Percentiles rank a stretch among this genome's conserved stretches.
These are phyloP conservation scores for Tachysurus vachellii DNA, from an alignment of 2,113 vertebrate genomes.

Conservation along the genomic window DNA sequence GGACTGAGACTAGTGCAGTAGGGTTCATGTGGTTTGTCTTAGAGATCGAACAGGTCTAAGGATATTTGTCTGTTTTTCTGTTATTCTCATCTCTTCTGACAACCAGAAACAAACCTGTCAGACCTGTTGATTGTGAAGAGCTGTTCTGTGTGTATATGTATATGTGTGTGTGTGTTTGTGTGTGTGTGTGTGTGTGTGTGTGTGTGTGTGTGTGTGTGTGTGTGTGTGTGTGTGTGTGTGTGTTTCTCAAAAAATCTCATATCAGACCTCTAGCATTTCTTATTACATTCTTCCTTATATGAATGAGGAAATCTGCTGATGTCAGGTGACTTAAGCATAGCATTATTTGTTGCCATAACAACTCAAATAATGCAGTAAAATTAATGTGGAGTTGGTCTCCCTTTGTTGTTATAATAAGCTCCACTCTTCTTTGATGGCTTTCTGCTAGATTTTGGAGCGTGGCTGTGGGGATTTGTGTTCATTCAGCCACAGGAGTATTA, in stretches of 20 bases:
- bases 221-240: background rate
- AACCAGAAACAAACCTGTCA: slow-evolving; percentile 17
- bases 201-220: background rate
- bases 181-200: background rate
- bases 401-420: background rate
- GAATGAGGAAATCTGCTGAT: background rate
- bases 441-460: background rate
- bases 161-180: background rate
- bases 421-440: background rate
- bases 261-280: background rate
- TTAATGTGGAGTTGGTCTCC: background rate
- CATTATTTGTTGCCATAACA: background rate
- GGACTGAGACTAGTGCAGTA: background rate
- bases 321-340: background rate
- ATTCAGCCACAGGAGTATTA: background rate
- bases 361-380: background rate
- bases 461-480: background rate
- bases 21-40: background rate
- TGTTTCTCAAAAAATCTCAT: background rate
- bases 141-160: background rate
- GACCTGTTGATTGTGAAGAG: slow-evolving; percentile 25
- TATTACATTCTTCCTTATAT: background rate
- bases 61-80: background rate
- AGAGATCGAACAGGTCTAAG: background rate
- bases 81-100: background rate